Evolutionary conservation across 2,888 invertebrate species (phyloP), one percentile per base, ranked within the genome.

Genomic region (Agrenia bidenticulata): DNA sequence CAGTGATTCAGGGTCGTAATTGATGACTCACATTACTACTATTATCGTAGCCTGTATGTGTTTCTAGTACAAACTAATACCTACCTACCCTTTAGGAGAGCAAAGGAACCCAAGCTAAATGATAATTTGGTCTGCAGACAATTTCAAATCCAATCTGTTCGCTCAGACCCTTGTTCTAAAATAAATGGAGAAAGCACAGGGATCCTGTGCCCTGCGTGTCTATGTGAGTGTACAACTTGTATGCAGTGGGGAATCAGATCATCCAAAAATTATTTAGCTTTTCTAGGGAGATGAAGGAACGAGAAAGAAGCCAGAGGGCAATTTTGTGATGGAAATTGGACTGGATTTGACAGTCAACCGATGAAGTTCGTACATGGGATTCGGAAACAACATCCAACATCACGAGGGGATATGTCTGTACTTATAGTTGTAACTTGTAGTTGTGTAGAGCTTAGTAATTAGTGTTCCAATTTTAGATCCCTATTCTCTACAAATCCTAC

Each of bases 81-180:
- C 32, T 32, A 32, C 32, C 32, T 32, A 32, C 4, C 11, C 32
- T 32, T 7, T 11, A 32, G 32, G 32, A 32, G 5, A 11, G 11
- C 4, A 32, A 32, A 32, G 32, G 32, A 32, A 32, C 32, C 32
- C 11, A 45, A 45, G 9, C 45, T 4, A 45, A 45, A 45, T 45
- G 45, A 45, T 45, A 45, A 45, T 51, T 24, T 23, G 7, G 17
- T 51, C 51, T 24, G 4, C 7, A 51, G 51, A 23, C 51, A 51
- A 51, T 51, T 51, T 51, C 51, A 21, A 51, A 51, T 51, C 51
- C 51, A 51, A 51, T 51, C 45, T 45, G 15, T 45, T 19, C 45
- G 5, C 32, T 32, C 32, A 32, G 32, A 45, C 9, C 45, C 45
- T 19, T 11, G 39, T 11, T 39, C 9, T 15, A 45, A 5, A 15